These are phyloP conservation scores for Ptilonorhynchus violaceus DNA, from an alignment of 2,113 vertebrate species.

Conservation along the genomic window DNA sequence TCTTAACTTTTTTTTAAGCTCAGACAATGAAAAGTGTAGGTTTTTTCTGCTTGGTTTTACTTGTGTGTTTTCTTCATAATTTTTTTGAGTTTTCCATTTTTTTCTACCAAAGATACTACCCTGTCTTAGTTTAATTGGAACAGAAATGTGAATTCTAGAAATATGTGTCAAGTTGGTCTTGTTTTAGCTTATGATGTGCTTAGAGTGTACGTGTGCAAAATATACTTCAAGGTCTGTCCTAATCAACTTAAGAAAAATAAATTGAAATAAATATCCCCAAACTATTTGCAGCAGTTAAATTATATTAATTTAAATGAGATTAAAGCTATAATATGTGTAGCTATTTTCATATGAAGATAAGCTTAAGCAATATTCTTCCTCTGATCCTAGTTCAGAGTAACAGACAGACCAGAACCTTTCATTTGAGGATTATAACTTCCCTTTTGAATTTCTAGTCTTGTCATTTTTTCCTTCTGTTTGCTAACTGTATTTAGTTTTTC, in stretches of 20 bases:
- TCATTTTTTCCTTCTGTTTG: accelerated
- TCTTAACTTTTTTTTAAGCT: background rate
- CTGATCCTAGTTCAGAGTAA: constrained; percentile 1
- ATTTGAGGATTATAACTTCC: background rate
- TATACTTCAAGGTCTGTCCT: background rate
- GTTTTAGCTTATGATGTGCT: background rate
- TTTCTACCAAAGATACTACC: background rate
- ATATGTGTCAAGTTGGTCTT: background rate
- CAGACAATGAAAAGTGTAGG: background rate
- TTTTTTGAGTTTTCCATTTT: background rate
- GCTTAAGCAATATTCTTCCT: background rate
- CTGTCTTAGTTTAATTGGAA: background rate
- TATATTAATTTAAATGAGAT: constrained; percentile 48
- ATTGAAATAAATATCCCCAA: constrained; percentile 25
- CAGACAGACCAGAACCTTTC: background rate
- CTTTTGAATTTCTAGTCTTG: background rate
- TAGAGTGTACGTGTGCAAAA: constrained; percentile 7
- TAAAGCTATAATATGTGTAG: background rate
- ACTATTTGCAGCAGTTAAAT: constrained; percentile 28
- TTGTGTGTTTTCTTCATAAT: background rate
- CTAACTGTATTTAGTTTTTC: background rate
- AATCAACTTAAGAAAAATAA: constrained; percentile 42
- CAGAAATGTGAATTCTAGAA: background rate
- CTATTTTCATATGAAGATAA: constrained; percentile 26
- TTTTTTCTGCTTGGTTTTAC: background rate